Evolutionary conservation across 1,140 invertebrate genomes (phyloP), one percentile per base, ranked within the genome.

Genomic region (Musca domestica): DNA sequence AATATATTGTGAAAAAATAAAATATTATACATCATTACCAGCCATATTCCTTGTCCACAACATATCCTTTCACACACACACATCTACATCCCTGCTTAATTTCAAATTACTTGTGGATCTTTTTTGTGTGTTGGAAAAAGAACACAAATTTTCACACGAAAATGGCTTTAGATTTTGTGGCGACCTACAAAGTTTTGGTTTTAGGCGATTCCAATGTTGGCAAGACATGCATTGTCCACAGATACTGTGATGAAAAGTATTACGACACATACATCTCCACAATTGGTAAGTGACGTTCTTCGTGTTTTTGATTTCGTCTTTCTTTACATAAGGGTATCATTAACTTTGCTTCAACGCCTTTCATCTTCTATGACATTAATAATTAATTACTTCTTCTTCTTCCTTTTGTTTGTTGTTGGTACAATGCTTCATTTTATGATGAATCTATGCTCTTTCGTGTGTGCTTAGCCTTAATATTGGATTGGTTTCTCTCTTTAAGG

Each of bases 201-300:
- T 85, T 95, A 70, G 93, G 94, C 61, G 94, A 95, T 84, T 94
- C 92, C 4, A 95, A 95, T 84, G 93, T 95, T 64, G 94, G 93
- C 12, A 95, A 95, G 85, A 95, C 94, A 25, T 95, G 94, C 83
- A 91, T 95, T 71, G 91, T 95, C 61, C 93, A 95, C 83, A 88
- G 92, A 81, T 95, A 94, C 81, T 94, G 93, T 78, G 92, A 94
- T 78, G 92, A 95, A 81, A 88, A 92, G 74, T 95, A 94, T 83
- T 93, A 94, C 81, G 92, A 94, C 78, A 93, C 92, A 69, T 95
- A 95, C 81, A 94, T 95, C 82, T 94, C 92, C 9, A 95, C 93
- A 66, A 94, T 95, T 84, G 93, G 93, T 94, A 83, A 90, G 89
- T 83, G 30, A 47, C 9, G 10, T 17, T 20, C 6, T 7, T 41